Evolutionary conservation across 2,888 invertebrate genomes (phyloP), one percentile per base, ranked within the genome.

Genomic region (Ashinkailepas kermadecensis): DNA sequence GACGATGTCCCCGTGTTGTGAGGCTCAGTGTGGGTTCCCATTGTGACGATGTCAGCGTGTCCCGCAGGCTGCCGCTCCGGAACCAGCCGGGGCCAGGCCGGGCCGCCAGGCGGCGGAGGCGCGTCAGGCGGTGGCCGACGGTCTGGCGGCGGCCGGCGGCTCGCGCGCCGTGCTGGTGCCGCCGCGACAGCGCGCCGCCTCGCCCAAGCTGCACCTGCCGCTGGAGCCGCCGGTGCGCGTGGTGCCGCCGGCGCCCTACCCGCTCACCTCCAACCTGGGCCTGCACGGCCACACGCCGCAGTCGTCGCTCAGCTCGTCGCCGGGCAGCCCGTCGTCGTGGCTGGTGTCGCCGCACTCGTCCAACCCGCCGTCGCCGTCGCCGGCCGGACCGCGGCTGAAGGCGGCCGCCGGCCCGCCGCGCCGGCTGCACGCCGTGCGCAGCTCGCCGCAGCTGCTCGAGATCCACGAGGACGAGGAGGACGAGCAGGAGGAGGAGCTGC

Each of bases 401-500:
- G 23, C 56, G 58, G 13, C 89, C 91, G 89, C 90, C 91, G n/a
- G 89, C 90, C 10, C 89, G 91, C 4, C 89, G 23, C 84, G 87
- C n/a, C 85, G 86, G 57, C 85, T 89, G 78, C 87, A 88, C 83
- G 86, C 87, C 82, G 89, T 88, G 80, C 88, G 87, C 84, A 89
- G 89, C 83, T 88, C 88, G 83, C 88, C 86, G 78, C 91, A 90
- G 85, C 87, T 91, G 81, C 87, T 84, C 79, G 87, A 91, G 79
- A 92, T 92, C 85, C 92, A 93, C 87, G 92, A 93, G 82, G 90
- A 90, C 85, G 92, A 93, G 86, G 92, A 92, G 84, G 90, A 89
- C 1, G 91, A 91, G 84, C 87, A 87, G 0, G 87, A 88, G 80
- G 87, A 86, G 25, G 84, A 67, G 81, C 83, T 81, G 83, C 84